A percentile compares a stretch with the other conserved stretches of the same genome.
phyloP scores from a whole-genome alignment of 2,888 invertebrate genomes.

The Myopa tessellatipennis region DNA sequence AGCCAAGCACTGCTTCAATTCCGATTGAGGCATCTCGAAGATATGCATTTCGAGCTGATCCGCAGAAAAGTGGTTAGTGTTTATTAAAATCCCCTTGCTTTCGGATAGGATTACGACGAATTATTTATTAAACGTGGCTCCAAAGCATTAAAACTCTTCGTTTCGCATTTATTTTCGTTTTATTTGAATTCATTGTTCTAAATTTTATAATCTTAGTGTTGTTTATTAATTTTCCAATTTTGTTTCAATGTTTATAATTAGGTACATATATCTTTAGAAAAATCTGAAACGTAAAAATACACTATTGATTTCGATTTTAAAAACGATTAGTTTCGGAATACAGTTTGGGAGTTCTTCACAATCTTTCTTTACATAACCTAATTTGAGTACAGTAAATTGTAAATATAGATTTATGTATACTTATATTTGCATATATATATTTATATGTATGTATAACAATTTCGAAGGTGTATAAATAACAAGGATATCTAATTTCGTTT shows the following conservation, averaged over 20 bases:
- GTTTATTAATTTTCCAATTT: constrained; percentile 28
- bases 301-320: constrained; percentile 21
- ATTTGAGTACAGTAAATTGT: constrained; percentile 38
- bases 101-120: not conserved
- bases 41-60: too few species aligned
- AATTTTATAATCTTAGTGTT: constrained; percentile 19
- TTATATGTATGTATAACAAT: constrained; percentile 44
- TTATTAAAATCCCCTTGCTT: too few species aligned
- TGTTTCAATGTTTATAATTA: constrained; percentile 23
- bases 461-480: constrained; percentile 46
- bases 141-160: too few species aligned
- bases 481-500: constrained; percentile 42
- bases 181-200: constrained; percentile 25
- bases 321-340: constrained; percentile 35
- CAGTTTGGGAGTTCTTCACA: constrained; percentile 39
- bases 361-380: constrained; percentile 40
- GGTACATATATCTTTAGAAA: constrained; percentile 19
- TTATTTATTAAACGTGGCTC: not conserved
- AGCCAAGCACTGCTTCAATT: too few species aligned
- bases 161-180: constrained; percentile 2
- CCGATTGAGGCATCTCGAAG: too few species aligned
- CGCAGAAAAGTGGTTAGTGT: too few species aligned
- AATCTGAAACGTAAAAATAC: constrained; percentile 35
- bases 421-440: constrained; percentile 42
- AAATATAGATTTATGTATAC: constrained; percentile 48